phyloP scores from a whole-genome alignment of 2,888 invertebrate genomes.

The Oeneis ivallda region DNA sequence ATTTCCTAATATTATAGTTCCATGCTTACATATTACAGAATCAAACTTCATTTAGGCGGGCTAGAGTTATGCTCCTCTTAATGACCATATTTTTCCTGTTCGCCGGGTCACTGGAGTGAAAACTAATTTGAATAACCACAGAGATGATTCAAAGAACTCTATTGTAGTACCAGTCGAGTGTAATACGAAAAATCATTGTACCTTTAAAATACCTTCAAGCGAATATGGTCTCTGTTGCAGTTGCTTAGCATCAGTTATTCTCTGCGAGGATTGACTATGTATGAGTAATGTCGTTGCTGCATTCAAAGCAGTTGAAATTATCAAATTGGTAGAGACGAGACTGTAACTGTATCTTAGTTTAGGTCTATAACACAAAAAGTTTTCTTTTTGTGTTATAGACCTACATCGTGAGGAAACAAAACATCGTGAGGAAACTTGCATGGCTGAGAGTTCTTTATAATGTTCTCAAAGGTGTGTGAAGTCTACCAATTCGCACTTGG shows the following conservation, averaged over 20 bases:
- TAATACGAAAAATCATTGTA: background rate
- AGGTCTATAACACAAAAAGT: too few species aligned
- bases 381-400: too few species aligned
- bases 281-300: background rate
- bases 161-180: constrained; percentile 41
- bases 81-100: constrained; percentile 32
- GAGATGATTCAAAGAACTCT: constrained; percentile 39
- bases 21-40: too few species aligned
- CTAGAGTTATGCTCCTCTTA: too few species aligned
- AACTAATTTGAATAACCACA: constrained; percentile 57
- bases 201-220: background rate
- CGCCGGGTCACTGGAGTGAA: constrained; percentile 56
- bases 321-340: constrained; percentile 3
- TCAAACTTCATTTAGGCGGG: too few species aligned
- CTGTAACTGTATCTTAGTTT: constrained; percentile 3
- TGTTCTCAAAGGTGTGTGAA: too few species aligned
- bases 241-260: background rate
- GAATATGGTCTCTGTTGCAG: constrained; percentile 6
- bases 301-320: constrained; percentile 3
- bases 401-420: too few species aligned
- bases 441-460: too few species aligned
- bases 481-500: background rate
- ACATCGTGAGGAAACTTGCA: too few species aligned
- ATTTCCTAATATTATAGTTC: too few species aligned
- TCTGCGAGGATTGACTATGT: background rate